These are phyloP conservation scores for Periparus ater DNA, from an alignment of 2,797 vertebrate genomes.

Conservation along the genomic window DNA sequence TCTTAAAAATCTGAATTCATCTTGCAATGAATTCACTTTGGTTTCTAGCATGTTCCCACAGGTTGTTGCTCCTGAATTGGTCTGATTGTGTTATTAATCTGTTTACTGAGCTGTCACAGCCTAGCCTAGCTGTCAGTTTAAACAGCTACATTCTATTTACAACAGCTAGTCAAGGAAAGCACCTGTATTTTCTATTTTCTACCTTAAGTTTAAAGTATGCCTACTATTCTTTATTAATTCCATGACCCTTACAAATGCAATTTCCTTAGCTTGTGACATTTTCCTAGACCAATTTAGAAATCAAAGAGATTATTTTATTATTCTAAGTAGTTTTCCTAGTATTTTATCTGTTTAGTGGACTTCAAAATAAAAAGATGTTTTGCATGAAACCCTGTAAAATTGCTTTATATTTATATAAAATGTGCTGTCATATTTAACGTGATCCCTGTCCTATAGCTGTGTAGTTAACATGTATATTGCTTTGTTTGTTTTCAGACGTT, in stretches of 20 bases:
- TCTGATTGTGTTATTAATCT: neutral
- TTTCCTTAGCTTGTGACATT: neutral
- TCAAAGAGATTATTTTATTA: neutral
- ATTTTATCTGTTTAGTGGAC: neutral
- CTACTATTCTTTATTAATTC: neutral
- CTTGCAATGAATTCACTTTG: neutral
- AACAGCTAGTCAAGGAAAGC: neutral
- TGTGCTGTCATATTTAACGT: neutral
- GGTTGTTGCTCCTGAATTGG: neutral
- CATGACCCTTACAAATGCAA: neutral
- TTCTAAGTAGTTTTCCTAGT: neutral
- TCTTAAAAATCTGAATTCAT: neutral
- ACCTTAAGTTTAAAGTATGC: neutral
- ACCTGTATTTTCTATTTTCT: neutral
- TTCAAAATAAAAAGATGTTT: neutral
- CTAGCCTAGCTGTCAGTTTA: neutral
- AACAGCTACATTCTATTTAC: neutral
- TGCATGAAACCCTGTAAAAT: neutral
- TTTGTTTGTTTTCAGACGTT: slow-evolving; percentile 82
- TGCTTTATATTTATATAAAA: neutral
- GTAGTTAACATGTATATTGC: slow-evolving; percentile 36
- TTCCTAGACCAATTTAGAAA: neutral
- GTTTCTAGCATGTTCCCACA: neutral
- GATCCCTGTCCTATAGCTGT: neutral
- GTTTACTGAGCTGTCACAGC: neutral